Conservation (phyloP, 2,888 invertebrate genomes). For the Tyria jacobaeae region DNA sequence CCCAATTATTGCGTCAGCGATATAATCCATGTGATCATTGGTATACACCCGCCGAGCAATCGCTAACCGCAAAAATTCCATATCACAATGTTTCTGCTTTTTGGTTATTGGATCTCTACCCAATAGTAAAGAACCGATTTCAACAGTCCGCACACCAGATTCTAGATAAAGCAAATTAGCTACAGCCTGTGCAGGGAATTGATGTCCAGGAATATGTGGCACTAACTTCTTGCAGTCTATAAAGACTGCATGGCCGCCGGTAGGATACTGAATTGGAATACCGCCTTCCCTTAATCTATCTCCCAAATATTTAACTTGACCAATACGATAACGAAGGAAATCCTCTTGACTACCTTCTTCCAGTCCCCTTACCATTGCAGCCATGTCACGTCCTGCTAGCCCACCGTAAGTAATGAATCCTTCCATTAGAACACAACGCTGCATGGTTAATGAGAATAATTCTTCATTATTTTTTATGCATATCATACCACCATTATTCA, state of each 20-base stretch:
- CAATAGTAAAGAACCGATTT: conserved; percentile 22
- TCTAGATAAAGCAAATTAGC: conserved; percentile 17
- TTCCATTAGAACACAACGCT: conserved; percentile 21
- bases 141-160: conserved; percentile 21
- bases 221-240: conserved; percentile 20
- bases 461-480: conserved; percentile 19
- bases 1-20: conserved; percentile 18
- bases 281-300: conserved; percentile 18
- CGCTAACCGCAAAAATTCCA: conserved; percentile 22
- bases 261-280: conserved; percentile 23
- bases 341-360: conserved; percentile 20
- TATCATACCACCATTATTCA: conserved; percentile 22
- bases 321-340: conserved; percentile 20
- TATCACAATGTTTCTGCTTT: conserved; percentile 17
- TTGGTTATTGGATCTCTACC: conserved; percentile 20
- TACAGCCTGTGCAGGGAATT: conserved; percentile 24
- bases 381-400: conserved; percentile 22
- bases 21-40: conserved; percentile 26
- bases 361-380: conserved; percentile 21
- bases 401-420: conserved; percentile 25
- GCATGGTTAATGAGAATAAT: conserved; percentile 6
- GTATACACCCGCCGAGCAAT: conserved; percentile 26
- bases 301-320: conserved; percentile 22
- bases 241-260: conserved; percentile 22
- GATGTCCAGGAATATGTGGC: conserved; percentile 20